Percentiles rank a stretch among this genome's conserved stretches.
These are phyloP conservation scores for Tipula vernalis DNA, from an alignment of 2,888 invertebrate species.

Conservation along the genomic window DNA sequence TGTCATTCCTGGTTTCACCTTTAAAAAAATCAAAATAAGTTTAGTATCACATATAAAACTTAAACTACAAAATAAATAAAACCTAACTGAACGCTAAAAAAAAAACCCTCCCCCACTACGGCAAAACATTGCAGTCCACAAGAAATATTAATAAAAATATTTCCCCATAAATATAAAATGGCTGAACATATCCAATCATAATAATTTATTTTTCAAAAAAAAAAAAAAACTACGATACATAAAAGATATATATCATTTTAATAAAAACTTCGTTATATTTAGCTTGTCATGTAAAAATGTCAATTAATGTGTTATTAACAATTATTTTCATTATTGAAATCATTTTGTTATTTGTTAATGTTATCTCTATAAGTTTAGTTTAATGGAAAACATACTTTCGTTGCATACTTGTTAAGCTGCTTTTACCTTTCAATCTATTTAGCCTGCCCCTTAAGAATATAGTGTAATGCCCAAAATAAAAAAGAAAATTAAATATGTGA, in stretches of 20 bases:
- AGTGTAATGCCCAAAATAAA: neutral
- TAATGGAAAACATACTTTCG: neutral
- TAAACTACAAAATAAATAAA: neutral
- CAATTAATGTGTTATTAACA: neutral
- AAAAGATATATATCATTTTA: neutral
- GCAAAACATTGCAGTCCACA: neutral
- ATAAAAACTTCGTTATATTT: neutral
- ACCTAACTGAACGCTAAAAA: neutral
- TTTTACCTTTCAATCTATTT: neutral
- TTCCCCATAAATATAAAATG: neutral
- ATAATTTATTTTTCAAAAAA: neutral
- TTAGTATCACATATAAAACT: neutral
- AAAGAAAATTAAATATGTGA: neutral
- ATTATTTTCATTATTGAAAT: neutral
- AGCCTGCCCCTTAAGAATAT: neutral
- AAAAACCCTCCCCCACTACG: neutral
- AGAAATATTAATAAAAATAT: neutral
- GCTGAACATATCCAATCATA: neutral
- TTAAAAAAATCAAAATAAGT: neutral
- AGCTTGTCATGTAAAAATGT: neutral
- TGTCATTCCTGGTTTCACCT: slow-evolving; percentile 4
- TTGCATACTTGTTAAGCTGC: neutral
- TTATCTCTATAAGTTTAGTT: neutral
- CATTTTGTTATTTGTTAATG: neutral
- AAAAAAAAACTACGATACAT: neutral